Evolutionary conservation across 2,113 vertebrate genomes (phyloP).

Genomic region (Suncus etruscus): DNA sequence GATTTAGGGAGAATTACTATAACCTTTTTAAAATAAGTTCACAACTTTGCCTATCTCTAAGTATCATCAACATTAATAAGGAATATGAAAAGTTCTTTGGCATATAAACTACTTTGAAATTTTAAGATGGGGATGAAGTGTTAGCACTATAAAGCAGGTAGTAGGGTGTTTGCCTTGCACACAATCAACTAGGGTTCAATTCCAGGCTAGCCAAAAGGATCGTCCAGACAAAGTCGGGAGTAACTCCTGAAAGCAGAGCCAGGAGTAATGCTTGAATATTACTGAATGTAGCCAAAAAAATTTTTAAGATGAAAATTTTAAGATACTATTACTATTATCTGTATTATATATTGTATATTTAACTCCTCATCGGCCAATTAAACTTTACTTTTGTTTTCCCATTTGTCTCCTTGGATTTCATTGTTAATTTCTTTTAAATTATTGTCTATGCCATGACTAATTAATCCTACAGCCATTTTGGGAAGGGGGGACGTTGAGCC

Average conservation of each 20-base stretch:
- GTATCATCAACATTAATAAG: not conserved
- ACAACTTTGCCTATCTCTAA: not conserved
- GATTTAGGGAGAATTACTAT: slow-evolving; percentile 13
- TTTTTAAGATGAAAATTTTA: no score
- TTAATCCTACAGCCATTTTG: not conserved
- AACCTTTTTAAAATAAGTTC: slow-evolving; percentile 20
- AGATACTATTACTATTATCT: not conserved
- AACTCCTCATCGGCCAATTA: not conserved
- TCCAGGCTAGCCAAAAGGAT: no score
- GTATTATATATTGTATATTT: slow-evolving; percentile 34
- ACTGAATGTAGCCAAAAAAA: no score
- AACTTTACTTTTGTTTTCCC: slow-evolving; percentile 15
- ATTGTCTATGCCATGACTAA: not conserved
- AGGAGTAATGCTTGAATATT: no score
- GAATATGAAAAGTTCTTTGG: not conserved
- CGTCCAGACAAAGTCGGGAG: no score
- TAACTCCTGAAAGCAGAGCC: no score
- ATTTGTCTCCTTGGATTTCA: not conserved
- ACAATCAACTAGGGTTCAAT: no score
- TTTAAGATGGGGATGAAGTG: not conserved
- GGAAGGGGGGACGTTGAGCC: no score
- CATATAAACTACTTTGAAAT: slow-evolving; percentile 12
- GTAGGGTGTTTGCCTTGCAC: no score
- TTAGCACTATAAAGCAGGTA: no score
- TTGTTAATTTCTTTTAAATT: slow-evolving; percentile 15